Conservation (phyloP, 2,113 vertebrate species). For the Cichladusa arquata region DNA sequence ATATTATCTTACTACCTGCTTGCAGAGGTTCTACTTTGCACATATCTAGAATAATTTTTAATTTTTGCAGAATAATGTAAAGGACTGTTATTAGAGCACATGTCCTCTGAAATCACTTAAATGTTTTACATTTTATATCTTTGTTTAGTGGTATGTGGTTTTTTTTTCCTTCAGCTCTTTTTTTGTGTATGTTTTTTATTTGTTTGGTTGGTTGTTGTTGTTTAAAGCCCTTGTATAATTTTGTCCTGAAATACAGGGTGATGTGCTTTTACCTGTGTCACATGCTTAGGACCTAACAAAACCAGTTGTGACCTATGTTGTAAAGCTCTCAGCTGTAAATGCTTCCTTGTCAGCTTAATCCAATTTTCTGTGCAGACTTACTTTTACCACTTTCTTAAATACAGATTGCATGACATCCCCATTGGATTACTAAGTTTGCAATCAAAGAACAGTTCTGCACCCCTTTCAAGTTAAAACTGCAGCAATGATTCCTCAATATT, state of each 20-base stretch:
- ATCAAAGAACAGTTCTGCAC: background rate
- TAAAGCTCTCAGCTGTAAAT: constrained; percentile 19
- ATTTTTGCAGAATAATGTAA: background rate
- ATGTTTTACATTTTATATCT: background rate
- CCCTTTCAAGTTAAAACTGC: background rate
- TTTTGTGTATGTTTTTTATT: background rate
- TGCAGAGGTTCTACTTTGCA: background rate
- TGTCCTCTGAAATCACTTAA: background rate
- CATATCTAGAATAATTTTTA: background rate
- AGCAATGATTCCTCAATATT: background rate
- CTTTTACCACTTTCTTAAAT: background rate
- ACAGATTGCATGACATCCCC: background rate
- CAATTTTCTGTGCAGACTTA: background rate
- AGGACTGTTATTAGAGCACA: background rate
- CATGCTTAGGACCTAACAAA: background rate
- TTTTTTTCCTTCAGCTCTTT: background rate
- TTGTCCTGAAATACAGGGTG: background rate
- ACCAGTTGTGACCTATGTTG: background rate
- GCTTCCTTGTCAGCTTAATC: background rate
- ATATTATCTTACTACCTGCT: background rate
- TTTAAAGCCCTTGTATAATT: background rate
- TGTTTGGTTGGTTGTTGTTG: background rate
- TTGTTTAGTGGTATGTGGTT: background rate
- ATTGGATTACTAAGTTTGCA: background rate
- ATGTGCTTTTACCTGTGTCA: background rate